Evolutionary conservation across 1,140 invertebrate genomes (phyloP), one percentile per base, ranked within the genome.

Genomic region (Drosophila nebulosa): DNA sequence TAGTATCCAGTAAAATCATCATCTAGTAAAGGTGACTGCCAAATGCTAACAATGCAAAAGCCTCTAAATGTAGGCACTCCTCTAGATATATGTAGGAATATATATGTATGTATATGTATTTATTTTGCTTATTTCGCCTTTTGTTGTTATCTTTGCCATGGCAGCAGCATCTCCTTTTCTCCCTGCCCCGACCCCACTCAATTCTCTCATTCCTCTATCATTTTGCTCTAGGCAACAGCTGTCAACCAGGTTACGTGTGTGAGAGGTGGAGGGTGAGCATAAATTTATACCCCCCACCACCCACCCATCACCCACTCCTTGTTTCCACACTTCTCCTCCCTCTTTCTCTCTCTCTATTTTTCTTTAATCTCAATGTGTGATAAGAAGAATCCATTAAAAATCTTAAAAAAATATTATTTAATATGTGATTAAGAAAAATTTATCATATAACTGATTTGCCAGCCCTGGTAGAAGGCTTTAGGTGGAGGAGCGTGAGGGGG

Each of bases 191-290:
- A 50, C 36, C 5, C 6, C 30, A 12, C 30, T 32, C n/a, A n/a
- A n/a, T 12, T 10, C 9, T 12, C 0, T 10, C 10, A n/a, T 32
- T 10, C 3, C 10, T 32, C 30, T 32, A 3, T 50, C 27, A 64
- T 39, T 64, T 71, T 60, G 71, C 79, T 62, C 64, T 24, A 50
- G 81, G 81, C 81, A 81, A 78, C 81, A 86, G 81, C 81, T 86
- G 81, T 86, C 81, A 86, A 66, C 77, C 77, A 80, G 80, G 77
- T 80, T 85, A 86, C 81, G 80, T 85, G 80, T 74, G 80, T 70
- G 72, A 75, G 69, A 75, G 60, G 7, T 6, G 16, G 66, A 27
- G 53, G 53, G 22, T 18, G 52, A 50, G 76, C 67, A 88, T 86
- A 86, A 72, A 88, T 80, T 86, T 53, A 64, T 61, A 63, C 60